Conservation (phyloP, 92 coral and sea anemone genomes). For the Phenganax stokvisi region DNA sequence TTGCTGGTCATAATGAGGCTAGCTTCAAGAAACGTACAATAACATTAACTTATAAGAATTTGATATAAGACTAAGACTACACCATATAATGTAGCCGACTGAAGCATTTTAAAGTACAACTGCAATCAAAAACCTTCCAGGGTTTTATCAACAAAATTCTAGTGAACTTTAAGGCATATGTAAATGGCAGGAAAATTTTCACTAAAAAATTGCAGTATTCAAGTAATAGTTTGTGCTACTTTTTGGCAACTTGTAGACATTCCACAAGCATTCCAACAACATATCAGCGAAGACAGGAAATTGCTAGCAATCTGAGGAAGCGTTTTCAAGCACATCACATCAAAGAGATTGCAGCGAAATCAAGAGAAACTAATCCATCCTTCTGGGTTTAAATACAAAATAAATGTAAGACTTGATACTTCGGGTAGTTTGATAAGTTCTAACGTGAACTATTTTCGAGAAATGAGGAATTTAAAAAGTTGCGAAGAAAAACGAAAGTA, state of each 20-base stretch:
- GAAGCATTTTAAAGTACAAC: neutral
- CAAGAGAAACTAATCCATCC: too few species aligned
- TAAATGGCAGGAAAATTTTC: neutral
- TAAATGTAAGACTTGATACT: too few species aligned
- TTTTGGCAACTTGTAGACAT: neutral
- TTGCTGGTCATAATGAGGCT: too few species aligned
- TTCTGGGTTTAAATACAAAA: too few species aligned
- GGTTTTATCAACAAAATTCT: neutral
- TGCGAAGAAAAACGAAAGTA: constrained; percentile 5
- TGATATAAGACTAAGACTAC: too few species aligned
- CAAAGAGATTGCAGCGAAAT: neutral
- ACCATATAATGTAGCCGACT: constrained; percentile 22
- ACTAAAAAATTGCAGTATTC: neutral
- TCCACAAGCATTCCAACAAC: constrained; percentile 1
- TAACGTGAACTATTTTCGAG: too few species aligned
- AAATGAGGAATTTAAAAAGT: neutral
- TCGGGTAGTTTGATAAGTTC: neutral
- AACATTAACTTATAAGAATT: too few species aligned
- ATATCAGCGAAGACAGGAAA: neutral
- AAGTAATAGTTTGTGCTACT: too few species aligned
- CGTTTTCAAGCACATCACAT: neutral
- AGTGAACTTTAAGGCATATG: neutral
- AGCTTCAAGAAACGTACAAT: too few species aligned
- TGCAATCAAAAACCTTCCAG: neutral
- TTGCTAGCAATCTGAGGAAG: neutral